phyloP scores from a whole-genome alignment of 2,888 invertebrate genomes.

The Dascillus cervinus region DNA sequence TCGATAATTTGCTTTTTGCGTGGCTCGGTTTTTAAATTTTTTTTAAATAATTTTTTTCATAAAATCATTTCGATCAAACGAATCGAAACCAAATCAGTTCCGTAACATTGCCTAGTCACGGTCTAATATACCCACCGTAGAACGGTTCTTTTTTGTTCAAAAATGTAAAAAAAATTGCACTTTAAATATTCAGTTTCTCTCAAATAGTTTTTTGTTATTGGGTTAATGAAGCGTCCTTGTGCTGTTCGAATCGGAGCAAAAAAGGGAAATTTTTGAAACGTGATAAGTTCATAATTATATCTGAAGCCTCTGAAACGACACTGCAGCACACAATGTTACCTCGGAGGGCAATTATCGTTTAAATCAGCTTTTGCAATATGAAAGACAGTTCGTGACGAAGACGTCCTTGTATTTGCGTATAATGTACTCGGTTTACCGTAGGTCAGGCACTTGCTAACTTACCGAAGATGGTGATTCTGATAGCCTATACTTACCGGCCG shows the following conservation, averaged over 20 bases:
- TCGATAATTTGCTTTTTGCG: neutral
- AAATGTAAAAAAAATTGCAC: too few relatives aligned
- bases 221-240: too few relatives aligned
- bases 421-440: conserved; percentile 9
- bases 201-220: too few relatives aligned
- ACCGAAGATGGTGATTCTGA: too few relatives aligned
- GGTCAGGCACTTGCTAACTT: conserved; percentile 16
- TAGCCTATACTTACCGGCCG: too few relatives aligned
- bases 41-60: conserved; percentile 5
- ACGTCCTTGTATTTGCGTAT: conserved; percentile 16
- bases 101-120: conserved; percentile 17
- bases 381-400: conserved; percentile 19
- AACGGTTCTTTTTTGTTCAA: conserved; percentile 8
- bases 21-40: neutral
- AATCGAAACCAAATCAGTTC: conserved; percentile 14
- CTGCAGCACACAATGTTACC: too few relatives aligned
- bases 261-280: too few relatives aligned
- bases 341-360: conserved; percentile 9
- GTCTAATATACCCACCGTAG: conserved; percentile 11
- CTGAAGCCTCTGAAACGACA: too few relatives aligned
- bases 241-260: too few relatives aligned
- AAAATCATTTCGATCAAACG: conserved; percentile 6
- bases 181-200: too few relatives aligned
- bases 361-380: conserved; percentile 12
- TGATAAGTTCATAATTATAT: too few relatives aligned